phyloP scores from a whole-genome alignment of 1,140 invertebrate species.

The Drosophila subobscura region DNA sequence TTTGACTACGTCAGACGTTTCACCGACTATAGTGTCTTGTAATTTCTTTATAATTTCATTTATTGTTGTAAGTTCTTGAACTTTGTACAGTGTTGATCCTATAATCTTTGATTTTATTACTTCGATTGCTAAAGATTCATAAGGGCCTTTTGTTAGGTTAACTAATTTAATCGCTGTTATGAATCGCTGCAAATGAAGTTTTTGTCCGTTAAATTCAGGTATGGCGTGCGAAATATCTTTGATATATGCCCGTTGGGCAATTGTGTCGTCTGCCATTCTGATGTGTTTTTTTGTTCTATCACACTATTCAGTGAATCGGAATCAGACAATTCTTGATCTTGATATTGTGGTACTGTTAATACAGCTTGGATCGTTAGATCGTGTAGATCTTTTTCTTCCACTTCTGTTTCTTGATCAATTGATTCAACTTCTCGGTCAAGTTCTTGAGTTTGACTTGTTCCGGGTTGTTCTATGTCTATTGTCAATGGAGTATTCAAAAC shows the following conservation, averaged over 20 bases:
- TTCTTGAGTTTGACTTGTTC: background rate
- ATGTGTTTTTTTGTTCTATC: too few species aligned
- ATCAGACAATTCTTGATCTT: too few species aligned
- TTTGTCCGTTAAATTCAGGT: background rate
- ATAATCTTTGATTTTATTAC: background rate
- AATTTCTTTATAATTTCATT: background rate
- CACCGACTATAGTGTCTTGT: too few species aligned
- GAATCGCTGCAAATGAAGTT: too few species aligned
- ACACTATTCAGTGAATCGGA: too few species aligned
- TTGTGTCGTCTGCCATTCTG: background rate
- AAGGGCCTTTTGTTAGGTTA: background rate
- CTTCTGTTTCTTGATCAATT: background rate
- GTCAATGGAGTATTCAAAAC: too few species aligned
- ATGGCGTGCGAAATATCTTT: constrained; percentile 5
- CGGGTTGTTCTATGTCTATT: too few species aligned
- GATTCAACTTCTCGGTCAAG: too few species aligned
- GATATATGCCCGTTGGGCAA: constrained; percentile 4
- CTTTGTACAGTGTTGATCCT: constrained; percentile 5
- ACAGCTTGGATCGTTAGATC: background rate
- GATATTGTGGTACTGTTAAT: background rate
- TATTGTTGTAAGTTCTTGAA: constrained; percentile 5
- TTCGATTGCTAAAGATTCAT: constrained; percentile 4
- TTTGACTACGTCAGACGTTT: too few species aligned
- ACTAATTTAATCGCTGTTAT: too few species aligned
- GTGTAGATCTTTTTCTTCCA: background rate